Evolutionary conservation across 2,113 vertebrate genomes (phyloP).

Genomic region (Cyphomyrus discorhynchus): DNA sequence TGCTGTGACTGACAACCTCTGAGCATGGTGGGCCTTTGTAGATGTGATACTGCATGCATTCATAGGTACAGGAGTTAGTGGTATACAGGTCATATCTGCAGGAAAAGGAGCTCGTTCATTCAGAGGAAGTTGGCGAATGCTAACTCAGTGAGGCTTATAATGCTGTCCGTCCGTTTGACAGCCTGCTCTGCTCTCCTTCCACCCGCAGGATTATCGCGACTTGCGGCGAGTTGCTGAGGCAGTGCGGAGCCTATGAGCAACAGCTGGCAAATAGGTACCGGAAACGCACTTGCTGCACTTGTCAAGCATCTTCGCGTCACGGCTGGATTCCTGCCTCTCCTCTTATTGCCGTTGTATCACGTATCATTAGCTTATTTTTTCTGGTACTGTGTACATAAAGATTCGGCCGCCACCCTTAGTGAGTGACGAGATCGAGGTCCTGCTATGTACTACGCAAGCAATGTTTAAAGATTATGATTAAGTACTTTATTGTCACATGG

Average conservation of each 20-base stretch:
- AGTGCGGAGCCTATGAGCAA: constrained; percentile 73
- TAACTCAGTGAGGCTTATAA: background rate
- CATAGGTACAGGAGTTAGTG: background rate
- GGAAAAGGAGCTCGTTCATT: background rate
- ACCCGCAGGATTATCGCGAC: constrained; percentile 62
- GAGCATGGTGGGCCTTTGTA: background rate
- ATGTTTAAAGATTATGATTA: background rate
- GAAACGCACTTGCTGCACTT: background rate
- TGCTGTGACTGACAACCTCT: background rate
- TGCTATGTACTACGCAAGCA: background rate
- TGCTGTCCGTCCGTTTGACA: background rate
- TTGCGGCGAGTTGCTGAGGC: constrained; percentile 71
- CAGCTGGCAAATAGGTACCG: constrained; percentile 69
- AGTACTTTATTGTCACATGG: too few species aligned
- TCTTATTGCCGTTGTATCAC: background rate
- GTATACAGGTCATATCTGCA: background rate
- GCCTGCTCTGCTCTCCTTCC: background rate
- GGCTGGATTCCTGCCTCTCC: background rate
- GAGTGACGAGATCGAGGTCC: background rate
- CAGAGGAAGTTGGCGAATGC: background rate
- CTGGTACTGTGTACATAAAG: background rate
- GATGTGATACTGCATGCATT: background rate
- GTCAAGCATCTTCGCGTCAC: background rate
- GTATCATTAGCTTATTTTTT: background rate
- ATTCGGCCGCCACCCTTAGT: background rate